Base-by-base conservation (phyloP, 1,140 invertebrate species). In the Goniozus legneri region DNA sequence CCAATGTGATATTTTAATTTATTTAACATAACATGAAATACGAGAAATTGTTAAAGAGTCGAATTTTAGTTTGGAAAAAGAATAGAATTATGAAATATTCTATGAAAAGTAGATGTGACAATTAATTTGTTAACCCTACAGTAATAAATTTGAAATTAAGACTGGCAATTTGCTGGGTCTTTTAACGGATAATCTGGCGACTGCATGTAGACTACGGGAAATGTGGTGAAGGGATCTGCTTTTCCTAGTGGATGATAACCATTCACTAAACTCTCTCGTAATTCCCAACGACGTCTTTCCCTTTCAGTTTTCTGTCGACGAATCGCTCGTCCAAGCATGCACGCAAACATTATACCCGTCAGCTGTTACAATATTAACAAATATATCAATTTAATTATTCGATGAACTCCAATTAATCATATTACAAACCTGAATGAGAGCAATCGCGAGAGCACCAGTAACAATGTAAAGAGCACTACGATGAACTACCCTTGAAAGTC, bases 321-420 rank as follows among this genome's bases (percentile, higher is more conserved):
- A 57, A 95, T 86, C 0, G 88, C 84, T 58, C 84, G 84, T 35
- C 87, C 91, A 64, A 95, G 71, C 72, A 89, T 88, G 66, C 88
- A 88, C 3, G 91, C 88, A 60, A 92, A 93, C 44, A 91, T 79
- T 14, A 94, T 86, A 39, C 91, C 92, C 55, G 92, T 79, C 31
- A 93, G 67, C 88, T 94, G 77, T 34, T n/a, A n/a, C n/a, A n/a
- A n/a, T n/a, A n/a, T n/a, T n/a, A 44, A 41, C 32, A 12, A 14
- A 18, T 53, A 47, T 32, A 24, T 22, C 8, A 13, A 35, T 35
- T 41, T 30, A 47, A 45, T 15, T 43, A 14, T 19, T 15, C 35
- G 8, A 32, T 43, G 24, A 8, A 12, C 21, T 44, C 22, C 33
- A 54, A 45, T 20, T 41, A 15, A 36, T 42, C 8, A 52, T 46